Conservation (phyloP, 2,797 vertebrate species). For the Microctenopoma stevenorrisi region DNA sequence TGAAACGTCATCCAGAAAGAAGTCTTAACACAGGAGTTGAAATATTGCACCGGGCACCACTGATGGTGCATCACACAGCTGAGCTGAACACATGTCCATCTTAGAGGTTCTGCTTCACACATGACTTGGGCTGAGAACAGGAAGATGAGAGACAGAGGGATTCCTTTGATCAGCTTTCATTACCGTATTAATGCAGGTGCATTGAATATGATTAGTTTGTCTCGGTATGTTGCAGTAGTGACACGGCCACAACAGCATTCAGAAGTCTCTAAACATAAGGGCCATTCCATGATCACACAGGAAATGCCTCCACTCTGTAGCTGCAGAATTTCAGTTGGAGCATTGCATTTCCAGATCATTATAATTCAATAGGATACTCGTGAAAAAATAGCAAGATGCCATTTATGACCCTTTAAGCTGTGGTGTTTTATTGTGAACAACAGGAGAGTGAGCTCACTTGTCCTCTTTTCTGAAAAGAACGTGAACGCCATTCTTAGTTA, state of each 20-base stretch:
- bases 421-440: slow-evolving; percentile 18
- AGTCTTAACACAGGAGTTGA: slow-evolving; percentile 59
- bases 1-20: slow-evolving; percentile 70
- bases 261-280: slow-evolving; percentile 14
- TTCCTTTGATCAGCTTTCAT: slow-evolving; percentile 48
- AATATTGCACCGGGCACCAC: slow-evolving; percentile 52
- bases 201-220: slow-evolving; percentile 14
- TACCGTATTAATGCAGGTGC: slow-evolving; percentile 43
- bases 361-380: neutral
- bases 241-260: slow-evolving; percentile 5
- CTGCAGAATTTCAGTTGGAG: neutral
- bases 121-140: slow-evolving; percentile 39
- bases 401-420: neutral
- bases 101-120: slow-evolving; percentile 27
- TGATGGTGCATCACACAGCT: slow-evolving; percentile 41
- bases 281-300: slow-evolving; percentile 11
- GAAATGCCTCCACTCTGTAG: neutral
- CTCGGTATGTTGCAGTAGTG: slow-evolving; percentile 28
- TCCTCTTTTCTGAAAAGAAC: slow-evolving; percentile 62
- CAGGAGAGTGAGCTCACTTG: slow-evolving; percentile 20
- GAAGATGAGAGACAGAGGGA: slow-evolving; percentile 33
- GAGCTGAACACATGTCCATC: slow-evolving; percentile 28
- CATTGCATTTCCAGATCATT: slow-evolving; percentile 1
- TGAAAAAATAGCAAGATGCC: neutral
- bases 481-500: slow-evolving; percentile 74